Evolutionary conservation across 2,797 vertebrate species (phyloP).

Genomic region (Tokudaia muenninki): DNA sequence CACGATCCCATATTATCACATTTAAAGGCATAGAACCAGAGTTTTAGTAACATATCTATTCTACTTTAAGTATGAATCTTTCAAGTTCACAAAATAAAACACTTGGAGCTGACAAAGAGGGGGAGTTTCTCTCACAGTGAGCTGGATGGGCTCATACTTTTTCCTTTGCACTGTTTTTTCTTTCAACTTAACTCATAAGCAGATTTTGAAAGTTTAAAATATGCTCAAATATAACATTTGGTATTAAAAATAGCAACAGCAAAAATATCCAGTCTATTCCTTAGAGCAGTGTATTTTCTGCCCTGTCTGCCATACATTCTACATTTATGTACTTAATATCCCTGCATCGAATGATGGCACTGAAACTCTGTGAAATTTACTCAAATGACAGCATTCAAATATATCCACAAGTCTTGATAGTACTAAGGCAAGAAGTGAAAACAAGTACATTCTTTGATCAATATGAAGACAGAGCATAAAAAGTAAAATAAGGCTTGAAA

Average conservation of each 20-base stretch:
- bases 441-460: slow-evolving; percentile 43
- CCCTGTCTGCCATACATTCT: not conserved
- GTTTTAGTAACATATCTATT: slow-evolving; percentile 35
- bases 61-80: slow-evolving; percentile 31
- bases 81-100: slow-evolving; percentile 63
- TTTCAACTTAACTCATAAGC: slow-evolving; percentile 20
- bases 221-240: slow-evolving; percentile 57
- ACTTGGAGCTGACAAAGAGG: slow-evolving; percentile 32
- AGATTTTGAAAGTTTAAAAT: slow-evolving; percentile 54
- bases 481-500: slow-evolving; percentile 43
- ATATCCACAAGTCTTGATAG: slow-evolving; percentile 62
- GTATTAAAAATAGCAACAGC: slow-evolving; percentile 59
- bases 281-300: slow-evolving; percentile 32
- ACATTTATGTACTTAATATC: slow-evolving; percentile 9
- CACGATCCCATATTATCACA: slow-evolving; percentile 1
- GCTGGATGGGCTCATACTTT: not conserved
- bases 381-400: slow-evolving; percentile 61
- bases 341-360: slow-evolving; percentile 46
- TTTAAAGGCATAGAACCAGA: not conserved
- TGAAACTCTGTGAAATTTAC: slow-evolving; percentile 57
- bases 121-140: slow-evolving; percentile 46
- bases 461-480: slow-evolving; percentile 20
- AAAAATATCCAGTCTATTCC: slow-evolving; percentile 57
- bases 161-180: not conserved
- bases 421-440: slow-evolving; percentile 65